Percentiles rank a stretch among this genome's conserved stretches.
phyloP scores from a whole-genome alignment of 2,797 vertebrate species.

The Bryconaethiops microstoma region DNA sequence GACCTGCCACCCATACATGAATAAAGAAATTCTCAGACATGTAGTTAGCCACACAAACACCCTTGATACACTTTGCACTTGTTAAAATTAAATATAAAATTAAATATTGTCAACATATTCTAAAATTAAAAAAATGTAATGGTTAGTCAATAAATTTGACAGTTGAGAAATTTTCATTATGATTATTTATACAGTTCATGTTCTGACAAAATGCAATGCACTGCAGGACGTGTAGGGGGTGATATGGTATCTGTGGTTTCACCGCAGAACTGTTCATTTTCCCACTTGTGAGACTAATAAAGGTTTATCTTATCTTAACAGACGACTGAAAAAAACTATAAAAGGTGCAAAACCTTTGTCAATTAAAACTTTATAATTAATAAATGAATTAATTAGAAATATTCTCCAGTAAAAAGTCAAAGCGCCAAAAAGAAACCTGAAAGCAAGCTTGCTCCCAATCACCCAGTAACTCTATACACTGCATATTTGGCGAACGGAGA shows the following conservation, averaged over 20 bases:
- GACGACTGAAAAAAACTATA: neutral
- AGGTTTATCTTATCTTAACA: no score
- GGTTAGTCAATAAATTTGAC: neutral
- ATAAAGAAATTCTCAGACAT: constrained; percentile 1
- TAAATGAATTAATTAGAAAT: neutral
- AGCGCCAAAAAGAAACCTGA: neutral
- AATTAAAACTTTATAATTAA: neutral
- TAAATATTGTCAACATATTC: neutral
- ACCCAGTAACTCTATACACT: neutral
- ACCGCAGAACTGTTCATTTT: no score
- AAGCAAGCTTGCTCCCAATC: neutral
- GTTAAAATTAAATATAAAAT: neutral
- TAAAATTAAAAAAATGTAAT: neutral
- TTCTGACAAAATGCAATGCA: neutral
- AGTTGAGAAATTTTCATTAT: no score
- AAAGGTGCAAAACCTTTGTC: neutral
- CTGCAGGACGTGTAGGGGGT: neutral
- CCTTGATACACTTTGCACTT: neutral
- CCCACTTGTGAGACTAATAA: no score
- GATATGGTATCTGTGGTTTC: no score
- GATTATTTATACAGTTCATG: no score
- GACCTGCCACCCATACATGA: neutral
- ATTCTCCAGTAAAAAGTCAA: neutral
- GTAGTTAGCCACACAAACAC: constrained; percentile 1
- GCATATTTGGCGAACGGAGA: neutral